phyloP scores from a whole-genome alignment of 2,113 vertebrate genomes.

The Leptosomus discolor region DNA sequence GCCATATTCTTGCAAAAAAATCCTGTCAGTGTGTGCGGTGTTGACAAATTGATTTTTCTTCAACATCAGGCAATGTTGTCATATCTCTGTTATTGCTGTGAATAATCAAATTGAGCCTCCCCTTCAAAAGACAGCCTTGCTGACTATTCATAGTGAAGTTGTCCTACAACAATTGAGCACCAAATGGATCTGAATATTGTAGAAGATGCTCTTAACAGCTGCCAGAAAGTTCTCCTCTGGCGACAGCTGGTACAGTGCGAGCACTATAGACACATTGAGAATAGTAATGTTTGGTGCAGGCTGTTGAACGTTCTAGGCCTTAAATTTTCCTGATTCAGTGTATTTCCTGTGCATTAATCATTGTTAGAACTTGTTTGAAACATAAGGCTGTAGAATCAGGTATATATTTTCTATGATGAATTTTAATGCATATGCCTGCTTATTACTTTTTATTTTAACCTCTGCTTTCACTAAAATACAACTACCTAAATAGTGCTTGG shows the following conservation, averaged over 20 bases:
- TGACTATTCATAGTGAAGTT: background rate
- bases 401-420: background rate
- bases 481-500: background rate
- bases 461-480: background rate
- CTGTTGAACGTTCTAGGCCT: background rate
- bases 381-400: background rate
- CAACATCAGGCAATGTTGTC: background rate
- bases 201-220: background rate
- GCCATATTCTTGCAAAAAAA: background rate
- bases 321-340: background rate
- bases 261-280: background rate
- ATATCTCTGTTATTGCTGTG: background rate
- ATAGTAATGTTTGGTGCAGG: background rate
- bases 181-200: background rate
- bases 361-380: background rate
- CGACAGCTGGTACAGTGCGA: background rate
- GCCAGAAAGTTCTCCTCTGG: background rate
- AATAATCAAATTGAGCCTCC: background rate
- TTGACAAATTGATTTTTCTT: background rate
- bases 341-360: background rate
- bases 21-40: background rate
- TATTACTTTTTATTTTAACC: background rate
- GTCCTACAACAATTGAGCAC: background rate
- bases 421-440: background rate
- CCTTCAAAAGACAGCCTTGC: background rate